A percentile compares a stretch with the other conserved stretches of the same genome.
Conservation (phyloP, 2,113 vertebrate genomes). For the Raja brachyura region DNA sequence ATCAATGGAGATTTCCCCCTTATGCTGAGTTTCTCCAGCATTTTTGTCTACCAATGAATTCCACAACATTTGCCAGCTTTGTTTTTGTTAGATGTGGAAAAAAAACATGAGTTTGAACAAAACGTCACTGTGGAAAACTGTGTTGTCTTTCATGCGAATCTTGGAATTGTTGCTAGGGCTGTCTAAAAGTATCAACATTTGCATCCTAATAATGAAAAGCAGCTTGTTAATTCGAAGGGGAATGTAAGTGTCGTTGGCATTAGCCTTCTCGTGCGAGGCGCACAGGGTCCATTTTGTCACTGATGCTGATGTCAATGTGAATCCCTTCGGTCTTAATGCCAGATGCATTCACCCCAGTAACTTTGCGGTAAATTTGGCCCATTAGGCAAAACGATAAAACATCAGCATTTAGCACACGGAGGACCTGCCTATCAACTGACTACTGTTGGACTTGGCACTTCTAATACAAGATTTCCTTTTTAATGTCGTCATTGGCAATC, state of each 20-base stretch:
- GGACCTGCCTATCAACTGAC: not conserved
- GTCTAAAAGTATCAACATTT: not conserved
- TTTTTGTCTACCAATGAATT: too few species aligned
- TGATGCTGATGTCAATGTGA: not conserved
- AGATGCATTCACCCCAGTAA: not conserved
- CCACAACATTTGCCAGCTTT: too few species aligned
- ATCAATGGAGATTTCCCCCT: too few species aligned
- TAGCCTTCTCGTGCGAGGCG: too few species aligned
- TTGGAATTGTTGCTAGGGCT: not conserved
- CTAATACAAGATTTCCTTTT: not conserved
- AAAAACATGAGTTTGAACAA: not conserved
- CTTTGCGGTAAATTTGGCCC: not conserved
- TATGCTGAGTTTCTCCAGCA: too few species aligned
- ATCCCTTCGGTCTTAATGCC: not conserved
- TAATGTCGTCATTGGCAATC: constrained; percentile 8
- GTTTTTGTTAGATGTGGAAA: not conserved
- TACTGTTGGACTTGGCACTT: not conserved
- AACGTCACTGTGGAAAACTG: not conserved
- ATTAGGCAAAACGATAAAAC: not conserved
- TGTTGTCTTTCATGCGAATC: not conserved
- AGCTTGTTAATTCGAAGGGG: not conserved
- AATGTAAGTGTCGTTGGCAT: too few species aligned
- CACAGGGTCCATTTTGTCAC: not conserved
- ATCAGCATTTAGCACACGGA: not conserved
- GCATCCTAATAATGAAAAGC: not conserved